Evolutionary conservation across 2,888 invertebrate genomes (phyloP).

Genomic region (Lomographa bimaculata): DNA sequence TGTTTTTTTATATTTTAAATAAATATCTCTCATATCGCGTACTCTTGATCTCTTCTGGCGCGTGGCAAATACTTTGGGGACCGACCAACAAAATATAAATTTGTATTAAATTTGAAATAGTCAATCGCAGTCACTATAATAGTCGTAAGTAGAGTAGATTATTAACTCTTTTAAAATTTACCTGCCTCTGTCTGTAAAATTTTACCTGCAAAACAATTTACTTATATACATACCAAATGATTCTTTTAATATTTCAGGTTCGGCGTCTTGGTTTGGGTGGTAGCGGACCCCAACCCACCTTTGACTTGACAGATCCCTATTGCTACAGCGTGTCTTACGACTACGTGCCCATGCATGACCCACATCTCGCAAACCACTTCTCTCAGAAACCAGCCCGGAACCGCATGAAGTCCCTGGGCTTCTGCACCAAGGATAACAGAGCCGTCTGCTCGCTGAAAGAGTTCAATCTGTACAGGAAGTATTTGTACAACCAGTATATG

Average conservation of each 20-base stretch:
- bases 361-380: constrained; percentile 80
- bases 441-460: constrained; percentile 86
- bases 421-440: constrained; percentile 82
- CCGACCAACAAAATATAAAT: too few species aligned
- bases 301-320: constrained; percentile 73
- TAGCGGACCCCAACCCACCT: constrained; percentile 55
- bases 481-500: constrained; percentile 81
- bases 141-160: too few species aligned
- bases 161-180: too few species aligned
- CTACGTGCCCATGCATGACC: constrained; percentile 84
- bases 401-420: constrained; percentile 78
- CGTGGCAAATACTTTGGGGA: too few species aligned
- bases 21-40: too few species aligned
- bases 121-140: too few species aligned
- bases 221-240: too few species aligned
- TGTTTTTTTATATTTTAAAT: too few species aligned
- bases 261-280: constrained; percentile 64
- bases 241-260: constrained; percentile 46
- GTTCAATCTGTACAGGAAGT: constrained; percentile 86
- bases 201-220: too few species aligned
- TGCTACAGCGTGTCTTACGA: constrained; percentile 75
- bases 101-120: too few species aligned
- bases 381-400: constrained; percentile 61
- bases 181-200: too few species aligned
- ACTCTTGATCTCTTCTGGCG: too few species aligned